These are phyloP conservation scores for Nomada hirtipes DNA, from an alignment of 2,888 invertebrate genomes.

Conservation along the genomic window DNA sequence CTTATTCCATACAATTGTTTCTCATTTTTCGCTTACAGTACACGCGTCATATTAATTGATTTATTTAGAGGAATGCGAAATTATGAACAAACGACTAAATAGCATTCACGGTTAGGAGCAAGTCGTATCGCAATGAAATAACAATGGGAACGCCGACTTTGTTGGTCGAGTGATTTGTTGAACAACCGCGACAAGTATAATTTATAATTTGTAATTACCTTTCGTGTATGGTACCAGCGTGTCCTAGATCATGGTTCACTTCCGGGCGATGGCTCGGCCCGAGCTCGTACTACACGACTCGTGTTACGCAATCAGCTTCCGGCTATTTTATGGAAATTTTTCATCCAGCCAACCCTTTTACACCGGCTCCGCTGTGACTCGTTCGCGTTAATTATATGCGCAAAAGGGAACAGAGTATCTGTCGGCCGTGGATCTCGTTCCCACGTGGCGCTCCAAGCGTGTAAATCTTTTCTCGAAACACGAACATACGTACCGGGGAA, in stretches of 20 bases:
- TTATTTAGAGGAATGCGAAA: too few species aligned
- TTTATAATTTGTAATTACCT: constrained; percentile 8
- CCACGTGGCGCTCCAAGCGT: constrained; percentile 27
- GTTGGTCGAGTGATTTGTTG: neutral
- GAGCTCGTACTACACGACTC: neutral
- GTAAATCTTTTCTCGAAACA: constrained; percentile 30
- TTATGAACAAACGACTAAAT: too few species aligned
- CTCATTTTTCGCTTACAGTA: too few species aligned
- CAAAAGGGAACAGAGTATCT: constrained; percentile 40
- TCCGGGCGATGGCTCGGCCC: constrained; percentile 24
- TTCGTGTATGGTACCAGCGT: neutral
- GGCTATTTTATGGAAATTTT: constrained; percentile 60
- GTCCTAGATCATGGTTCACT: constrained; percentile 37
- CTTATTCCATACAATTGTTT: too few species aligned
- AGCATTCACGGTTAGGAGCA: too few species aligned
- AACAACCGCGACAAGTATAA: neutral
- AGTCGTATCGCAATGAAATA: neutral
- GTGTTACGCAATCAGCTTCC: constrained; percentile 54
- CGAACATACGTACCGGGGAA: constrained; percentile 33
- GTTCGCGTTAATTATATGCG: constrained; percentile 56
- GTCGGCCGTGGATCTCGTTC: constrained; percentile 35
- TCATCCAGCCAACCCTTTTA: constrained; percentile 33
- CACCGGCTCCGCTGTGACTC: constrained; percentile 22
- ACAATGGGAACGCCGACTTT: too few species aligned
- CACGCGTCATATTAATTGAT: too few species aligned